Evolutionary conservation across 2,113 vertebrate species (phyloP).

Genomic region (Nicator chloris): DNA sequence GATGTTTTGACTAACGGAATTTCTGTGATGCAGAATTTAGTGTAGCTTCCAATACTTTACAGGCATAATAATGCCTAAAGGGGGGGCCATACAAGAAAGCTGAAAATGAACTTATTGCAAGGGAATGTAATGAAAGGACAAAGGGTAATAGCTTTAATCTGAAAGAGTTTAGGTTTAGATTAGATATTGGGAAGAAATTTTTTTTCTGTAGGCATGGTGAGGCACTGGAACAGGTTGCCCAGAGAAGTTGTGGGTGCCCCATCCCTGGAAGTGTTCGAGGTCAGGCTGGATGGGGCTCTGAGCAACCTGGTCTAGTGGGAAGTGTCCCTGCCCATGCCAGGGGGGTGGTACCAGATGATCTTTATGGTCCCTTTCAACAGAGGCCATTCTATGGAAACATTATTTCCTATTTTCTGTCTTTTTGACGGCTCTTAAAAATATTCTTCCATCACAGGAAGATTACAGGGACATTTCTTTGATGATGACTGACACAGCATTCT

Average conservation of each 20-base stretch:
- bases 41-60: neutral
- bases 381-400: conserved; percentile 4
- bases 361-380: neutral
- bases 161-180: neutral
- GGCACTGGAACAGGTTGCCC: neutral
- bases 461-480: neutral
- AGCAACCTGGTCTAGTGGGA: neutral
- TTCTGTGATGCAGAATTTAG: neutral
- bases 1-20: neutral
- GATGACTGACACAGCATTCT: neutral
- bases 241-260: neutral
- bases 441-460: conserved; percentile 20
- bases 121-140: neutral
- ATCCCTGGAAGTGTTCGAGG: neutral
- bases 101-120: neutral
- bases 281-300: neutral
- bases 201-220: neutral
- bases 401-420: conserved; percentile 47
- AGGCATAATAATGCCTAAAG: conserved; percentile 18
- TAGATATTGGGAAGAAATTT: neutral
- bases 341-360: neutral
- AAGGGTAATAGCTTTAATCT: neutral
- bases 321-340: neutral
- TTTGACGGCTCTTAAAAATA: conserved; percentile 38
- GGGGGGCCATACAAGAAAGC: neutral